Percentiles rank a stretch among this genome's conserved stretches.
These are phyloP conservation scores for Cyclophora albipunctata DNA, from an alignment of 2,888 invertebrate species.

Conservation along the genomic window DNA sequence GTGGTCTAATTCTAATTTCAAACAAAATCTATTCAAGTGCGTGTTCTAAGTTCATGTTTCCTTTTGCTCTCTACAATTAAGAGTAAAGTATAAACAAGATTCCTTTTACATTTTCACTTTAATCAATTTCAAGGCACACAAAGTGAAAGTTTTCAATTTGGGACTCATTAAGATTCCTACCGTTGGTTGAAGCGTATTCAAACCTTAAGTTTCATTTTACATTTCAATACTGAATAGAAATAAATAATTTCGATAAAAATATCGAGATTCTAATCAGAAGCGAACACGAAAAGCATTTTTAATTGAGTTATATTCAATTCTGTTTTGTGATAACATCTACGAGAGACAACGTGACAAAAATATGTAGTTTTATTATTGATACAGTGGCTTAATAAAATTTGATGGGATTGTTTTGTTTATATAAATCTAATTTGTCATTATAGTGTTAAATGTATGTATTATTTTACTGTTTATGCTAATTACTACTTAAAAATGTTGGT, in stretches of 20 bases:
- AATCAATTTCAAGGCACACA: slow-evolving; percentile 50
- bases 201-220: slow-evolving; percentile 7
- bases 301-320: slow-evolving; percentile 22
- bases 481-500: too few relatives aligned
- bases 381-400: neutral
- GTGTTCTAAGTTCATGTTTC: neutral
- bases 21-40: too few relatives aligned
- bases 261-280: slow-evolving; percentile 16
- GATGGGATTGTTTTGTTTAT: neutral
- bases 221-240: slow-evolving; percentile 13
- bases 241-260: slow-evolving; percentile 15
- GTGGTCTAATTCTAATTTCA: neutral
- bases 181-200: slow-evolving; percentile 22
- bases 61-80: slow-evolving; percentile 2
- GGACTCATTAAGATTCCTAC: slow-evolving; percentile 36
- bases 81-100: slow-evolving; percentile 16
- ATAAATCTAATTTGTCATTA: too few relatives aligned
- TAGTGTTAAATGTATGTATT: too few relatives aligned
- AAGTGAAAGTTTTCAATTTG: slow-evolving; percentile 54
- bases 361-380: neutral
- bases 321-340: slow-evolving; percentile 8
- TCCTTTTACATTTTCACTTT: slow-evolving; percentile 37
- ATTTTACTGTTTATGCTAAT: too few relatives aligned
- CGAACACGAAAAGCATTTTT: slow-evolving; percentile 18
- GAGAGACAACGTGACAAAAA: neutral